Evolutionary conservation across 2,888 invertebrate genomes (phyloP), one percentile per base, ranked within the genome.

Genomic region (Drepanosiphum platanoidis): DNA sequence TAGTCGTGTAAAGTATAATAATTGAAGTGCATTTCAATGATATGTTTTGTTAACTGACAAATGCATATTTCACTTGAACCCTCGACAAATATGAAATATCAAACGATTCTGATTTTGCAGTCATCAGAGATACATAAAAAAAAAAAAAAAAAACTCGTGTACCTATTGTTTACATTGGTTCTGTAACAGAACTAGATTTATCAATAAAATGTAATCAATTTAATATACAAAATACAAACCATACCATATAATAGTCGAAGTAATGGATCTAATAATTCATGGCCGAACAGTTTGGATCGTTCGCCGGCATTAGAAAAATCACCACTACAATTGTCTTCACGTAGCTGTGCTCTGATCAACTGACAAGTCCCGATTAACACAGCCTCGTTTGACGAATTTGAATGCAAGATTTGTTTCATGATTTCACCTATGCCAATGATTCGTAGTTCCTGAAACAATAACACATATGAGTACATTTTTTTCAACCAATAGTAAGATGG

Each of bases 311-410:
- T 84, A 30, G 83, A 84, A 15, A 84, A 75, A 68, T 84, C 83
- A n/a, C 83, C 83, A 52, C 83, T 84, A 52, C 83, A 84, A 72
- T 84, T 84, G n/a, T 84, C 83, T 34, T 84, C 83, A 5, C 83
- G 74, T 22, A 84, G 9, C 18, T 84, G 83, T 3, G 83, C 83
- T 34, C 83, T 84, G 15, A 84, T 75, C 36, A 84, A 68, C 9
- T 84, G 83, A 58, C 83, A 84, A 66, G 75, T 68, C 68, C 27
- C 74, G 30, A 74, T 75, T 30, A 84, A 68, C 3, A 84, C 66
- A 52, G 64, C 39, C 32, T 84, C 46, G 5, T 84, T 84, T 15
- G 83, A 75, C 36, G 83, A 75, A 84, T 84, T 75, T 13, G 52
- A 66, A 8, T 61, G 36, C 27, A 84, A 84, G n/a, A 84, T 84